phyloP scores from a whole-genome alignment of 2,797 vertebrate species.

The Scarus forsteni region DNA sequence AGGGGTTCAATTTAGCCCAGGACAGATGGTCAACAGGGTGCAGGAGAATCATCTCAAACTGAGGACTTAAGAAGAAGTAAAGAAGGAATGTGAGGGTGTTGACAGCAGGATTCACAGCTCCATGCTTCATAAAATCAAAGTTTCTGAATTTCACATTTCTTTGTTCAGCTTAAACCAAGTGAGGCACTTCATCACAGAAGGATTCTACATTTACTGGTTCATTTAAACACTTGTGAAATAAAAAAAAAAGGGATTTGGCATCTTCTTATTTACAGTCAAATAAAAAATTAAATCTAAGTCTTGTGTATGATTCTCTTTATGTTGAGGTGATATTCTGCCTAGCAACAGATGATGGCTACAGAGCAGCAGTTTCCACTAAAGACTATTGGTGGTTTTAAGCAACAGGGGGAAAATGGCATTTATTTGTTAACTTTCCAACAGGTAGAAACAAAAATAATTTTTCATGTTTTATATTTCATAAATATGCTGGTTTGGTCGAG shows the following conservation, averaged over 20 bases:
- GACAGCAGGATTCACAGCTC: background rate
- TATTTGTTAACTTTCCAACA: too few relatives aligned
- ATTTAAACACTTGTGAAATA: too few relatives aligned
- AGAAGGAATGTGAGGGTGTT: background rate
- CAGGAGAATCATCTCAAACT: conserved; percentile 17
- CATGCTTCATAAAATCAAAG: background rate
- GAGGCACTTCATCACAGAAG: too few relatives aligned
- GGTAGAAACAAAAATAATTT: too few relatives aligned
- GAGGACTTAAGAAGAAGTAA: background rate
- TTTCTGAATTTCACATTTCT: background rate
- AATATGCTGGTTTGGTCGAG: too few relatives aligned
- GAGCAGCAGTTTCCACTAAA: background rate
- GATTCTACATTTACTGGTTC: too few relatives aligned
- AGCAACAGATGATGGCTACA: background rate
- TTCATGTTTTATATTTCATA: too few relatives aligned
- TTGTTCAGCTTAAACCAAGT: background rate
- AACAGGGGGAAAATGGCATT: too few relatives aligned
- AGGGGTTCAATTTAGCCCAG: conserved; percentile 23
- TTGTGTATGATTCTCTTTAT: background rate
- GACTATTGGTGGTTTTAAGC: background rate
- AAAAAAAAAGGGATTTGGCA: too few relatives aligned
- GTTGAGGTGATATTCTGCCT: background rate
- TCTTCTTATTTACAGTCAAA: too few relatives aligned
- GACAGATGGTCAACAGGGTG: conserved; percentile 58
- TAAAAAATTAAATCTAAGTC: background rate